These are phyloP conservation scores for Alentia gelatinosa DNA, from an alignment of 2,888 invertebrate genomes.

Conservation along the genomic window DNA sequence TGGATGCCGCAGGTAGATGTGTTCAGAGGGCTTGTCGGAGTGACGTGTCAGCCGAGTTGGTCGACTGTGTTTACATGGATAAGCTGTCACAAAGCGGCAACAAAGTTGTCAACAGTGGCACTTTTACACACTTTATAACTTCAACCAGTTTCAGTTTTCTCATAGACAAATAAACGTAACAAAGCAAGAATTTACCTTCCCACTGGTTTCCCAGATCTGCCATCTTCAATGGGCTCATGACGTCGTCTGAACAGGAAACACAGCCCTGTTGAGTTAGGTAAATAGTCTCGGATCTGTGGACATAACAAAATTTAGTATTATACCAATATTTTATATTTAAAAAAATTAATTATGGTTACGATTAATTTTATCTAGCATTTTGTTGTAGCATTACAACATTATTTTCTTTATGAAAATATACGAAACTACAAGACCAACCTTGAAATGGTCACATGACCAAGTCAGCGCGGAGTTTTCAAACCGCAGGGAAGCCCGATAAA, in stretches of 20 bases:
- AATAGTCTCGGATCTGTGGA: no score
- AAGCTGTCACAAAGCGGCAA: background rate
- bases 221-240: slow-evolving; percentile 68
- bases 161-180: background rate
- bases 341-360: no score
- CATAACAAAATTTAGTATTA: no score
- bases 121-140: background rate
- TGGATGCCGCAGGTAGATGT: no score
- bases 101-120: background rate
- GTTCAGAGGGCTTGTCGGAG: background rate
- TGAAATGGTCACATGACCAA: slow-evolving; percentile 16
- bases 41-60: background rate
- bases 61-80: background rate
- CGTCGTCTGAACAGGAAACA: slow-evolving; percentile 56
- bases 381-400: no score
- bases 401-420: no score
- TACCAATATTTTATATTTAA: no score
- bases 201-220: slow-evolving; percentile 78
- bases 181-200: slow-evolving; percentile 73
- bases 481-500: background rate
- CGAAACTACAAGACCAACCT: no score
- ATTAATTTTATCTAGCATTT: no score
- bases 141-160: background rate
- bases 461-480: slow-evolving; percentile 14
- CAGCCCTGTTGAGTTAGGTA: no score